These are phyloP conservation scores for Cyprinodon diabolis DNA, from an alignment of 2,797 vertebrate species.

Conservation along the genomic window DNA sequence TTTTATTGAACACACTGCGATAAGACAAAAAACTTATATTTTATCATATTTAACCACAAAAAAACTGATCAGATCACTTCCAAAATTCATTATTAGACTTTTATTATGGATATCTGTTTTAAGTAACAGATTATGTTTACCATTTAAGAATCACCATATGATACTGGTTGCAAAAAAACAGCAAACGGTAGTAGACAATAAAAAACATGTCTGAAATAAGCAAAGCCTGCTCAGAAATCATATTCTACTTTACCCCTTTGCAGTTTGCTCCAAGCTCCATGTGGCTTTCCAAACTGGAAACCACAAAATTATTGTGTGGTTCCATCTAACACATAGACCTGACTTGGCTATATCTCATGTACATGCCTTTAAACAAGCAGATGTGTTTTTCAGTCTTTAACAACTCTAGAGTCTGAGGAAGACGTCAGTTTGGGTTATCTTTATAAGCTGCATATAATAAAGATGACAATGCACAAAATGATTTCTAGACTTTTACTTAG, in stretches of 20 bases:
- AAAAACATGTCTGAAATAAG: not conserved
- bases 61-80: slow-evolving; percentile 3
- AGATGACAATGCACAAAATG: slow-evolving; percentile 31
- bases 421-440: slow-evolving; percentile 1
- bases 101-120: not conserved
- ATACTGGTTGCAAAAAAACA: not conserved
- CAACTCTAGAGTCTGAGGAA: slow-evolving; percentile 16
- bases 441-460: slow-evolving; percentile 42
- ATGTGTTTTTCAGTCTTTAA: slow-evolving; percentile 12
- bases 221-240: not conserved
- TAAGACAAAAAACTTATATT: not conserved
- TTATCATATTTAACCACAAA: not conserved
- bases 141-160: not conserved
- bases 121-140: not conserved
- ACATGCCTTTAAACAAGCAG: slow-evolving; percentile 15
- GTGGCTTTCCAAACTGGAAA: slow-evolving; percentile 15
- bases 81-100: not conserved
- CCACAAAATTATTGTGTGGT: not conserved
- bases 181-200: too few relatives aligned
- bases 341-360: slow-evolving; percentile 14
- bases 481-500: slow-evolving; percentile 28
- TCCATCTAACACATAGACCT: slow-evolving; percentile 25
- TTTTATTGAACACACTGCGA: not conserved
- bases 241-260: not conserved
- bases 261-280: not conserved